phyloP scores from a whole-genome alignment of 2,113 vertebrate genomes.

The Parus major region DNA sequence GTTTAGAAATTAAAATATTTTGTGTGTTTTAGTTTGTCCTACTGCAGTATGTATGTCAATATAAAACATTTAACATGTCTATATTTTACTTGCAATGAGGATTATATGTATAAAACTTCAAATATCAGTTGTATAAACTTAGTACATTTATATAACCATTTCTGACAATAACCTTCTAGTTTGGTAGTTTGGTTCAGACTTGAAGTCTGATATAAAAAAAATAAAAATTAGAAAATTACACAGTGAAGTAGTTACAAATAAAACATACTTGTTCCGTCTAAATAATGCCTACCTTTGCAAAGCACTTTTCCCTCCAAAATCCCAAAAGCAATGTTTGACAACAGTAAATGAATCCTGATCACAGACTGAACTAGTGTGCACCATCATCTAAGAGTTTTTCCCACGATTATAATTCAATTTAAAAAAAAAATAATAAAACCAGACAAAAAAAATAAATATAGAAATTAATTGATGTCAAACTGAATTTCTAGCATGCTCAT shows the following conservation, averaged over 20 bases:
- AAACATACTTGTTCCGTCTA: background rate
- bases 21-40: background rate
- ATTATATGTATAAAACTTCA: background rate
- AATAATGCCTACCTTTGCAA: background rate
- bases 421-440: background rate
- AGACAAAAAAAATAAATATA: accelerated
- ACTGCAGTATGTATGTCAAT: background rate
- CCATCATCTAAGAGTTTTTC: background rate
- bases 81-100: background rate
- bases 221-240: background rate
- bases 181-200: background rate
- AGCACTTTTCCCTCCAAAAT: background rate
- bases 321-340: background rate
- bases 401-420: background rate
- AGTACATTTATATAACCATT: background rate
- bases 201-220: background rate
- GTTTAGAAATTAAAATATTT: background rate
- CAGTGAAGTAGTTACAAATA: background rate
- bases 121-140: background rate
- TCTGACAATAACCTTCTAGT: background rate
- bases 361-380: background rate
- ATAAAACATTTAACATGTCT: background rate
- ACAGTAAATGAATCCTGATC: background rate
- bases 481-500: background rate
- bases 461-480: background rate